A percentile compares a stretch with the other conserved stretches of the same genome.
Evolutionary conservation across 2,888 invertebrate genomes (phyloP).

Genomic region (Tenthredo livida): DNA sequence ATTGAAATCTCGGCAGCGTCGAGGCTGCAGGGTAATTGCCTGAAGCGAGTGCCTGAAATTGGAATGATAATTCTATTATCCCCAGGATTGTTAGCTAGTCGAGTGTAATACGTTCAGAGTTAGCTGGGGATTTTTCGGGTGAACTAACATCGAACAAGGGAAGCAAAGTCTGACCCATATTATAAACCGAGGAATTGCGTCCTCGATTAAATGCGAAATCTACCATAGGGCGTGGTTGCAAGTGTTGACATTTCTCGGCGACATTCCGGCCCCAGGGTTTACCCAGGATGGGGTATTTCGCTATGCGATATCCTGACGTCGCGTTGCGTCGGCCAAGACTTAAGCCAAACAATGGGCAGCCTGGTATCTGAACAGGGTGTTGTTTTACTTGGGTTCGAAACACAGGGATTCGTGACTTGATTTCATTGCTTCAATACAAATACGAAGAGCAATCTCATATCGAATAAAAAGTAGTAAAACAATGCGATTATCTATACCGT

Average conservation of each 20-base stretch:
- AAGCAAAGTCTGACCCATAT: slow-evolving; percentile 23
- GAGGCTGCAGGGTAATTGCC: slow-evolving; percentile 12
- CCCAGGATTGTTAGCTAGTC: slow-evolving; percentile 29
- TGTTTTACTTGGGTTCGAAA: not conserved
- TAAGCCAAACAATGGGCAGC: not conserved
- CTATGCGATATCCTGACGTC: slow-evolving; percentile 9
- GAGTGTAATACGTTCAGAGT: not conserved
- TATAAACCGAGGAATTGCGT: not conserved
- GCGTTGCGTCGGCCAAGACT: not conserved
- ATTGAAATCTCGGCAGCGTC: not conserved
- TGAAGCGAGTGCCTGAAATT: slow-evolving; percentile 29
- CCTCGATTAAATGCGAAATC: slow-evolving; percentile 34
- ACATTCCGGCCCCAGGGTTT: not conserved
- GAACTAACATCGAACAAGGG: slow-evolving; percentile 26
- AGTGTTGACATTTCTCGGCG: slow-evolving; percentile 25
- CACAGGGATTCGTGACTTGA: not conserved
- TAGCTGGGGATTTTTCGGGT: slow-evolving; percentile 7
- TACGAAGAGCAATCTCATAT: not conserved
- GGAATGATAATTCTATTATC: slow-evolving; percentile 43
- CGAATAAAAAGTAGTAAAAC: not conserved
- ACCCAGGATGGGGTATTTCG: not conserved
- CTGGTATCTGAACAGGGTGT: not conserved
- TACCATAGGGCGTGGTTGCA: slow-evolving; percentile 5
- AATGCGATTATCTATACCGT: not conserved
- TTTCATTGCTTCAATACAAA: not conserved